Evolutionary conservation across 2,113 vertebrate genomes (phyloP), one percentile per base, ranked within the genome.

Genomic region (Hiodon alosoides): DNA sequence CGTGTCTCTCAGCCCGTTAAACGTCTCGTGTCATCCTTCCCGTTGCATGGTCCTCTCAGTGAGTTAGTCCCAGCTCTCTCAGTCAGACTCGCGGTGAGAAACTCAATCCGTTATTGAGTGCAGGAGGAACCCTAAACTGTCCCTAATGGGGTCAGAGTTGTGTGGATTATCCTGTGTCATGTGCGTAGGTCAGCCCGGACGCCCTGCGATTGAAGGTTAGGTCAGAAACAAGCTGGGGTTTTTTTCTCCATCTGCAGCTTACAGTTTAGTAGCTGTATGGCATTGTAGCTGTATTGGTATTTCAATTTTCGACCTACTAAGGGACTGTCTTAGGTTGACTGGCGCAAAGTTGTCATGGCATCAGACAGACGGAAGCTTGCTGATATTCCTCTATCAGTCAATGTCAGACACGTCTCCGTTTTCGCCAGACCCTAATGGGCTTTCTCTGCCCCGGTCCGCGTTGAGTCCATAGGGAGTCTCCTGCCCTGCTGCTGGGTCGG

Each of bases 131-230:
- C 68, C 51, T 8, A 75, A 60, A 76, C 75, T 31, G 54, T 31
- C 71, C 69, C 47, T 73, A 78, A 79, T 77, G 72, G 67, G 77
- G 74, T 80, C 78, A 76, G 66, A 79, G 82, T 67, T 79, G 69
- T 80, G 74, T 64, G 67, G 79, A 79, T 66, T 81, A 81, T 80
- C 65, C 4, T 68, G 52, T 80, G 62, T 81, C 80, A 66, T 61
- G 52, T 7, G 70, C 31, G 60, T 65, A 65, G 55, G 65, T 73
- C 75, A 75, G 6, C 8, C 50, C 9, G 14, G 31, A 55, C 61
- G 4, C 67, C 31, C 13, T 54, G 6, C 68, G 7, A 53, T 31
- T 31, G 31, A 31, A 31, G 31, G 31, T 31, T 31, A 31, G 31
- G 31, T 31, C 31, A 31, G 31, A 31, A 31, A 31, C 31, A 31